Evolutionary conservation across 2,888 invertebrate species (phyloP), one percentile per base, ranked within the genome.

Genomic region (Eristalinus sepulchralis): DNA sequence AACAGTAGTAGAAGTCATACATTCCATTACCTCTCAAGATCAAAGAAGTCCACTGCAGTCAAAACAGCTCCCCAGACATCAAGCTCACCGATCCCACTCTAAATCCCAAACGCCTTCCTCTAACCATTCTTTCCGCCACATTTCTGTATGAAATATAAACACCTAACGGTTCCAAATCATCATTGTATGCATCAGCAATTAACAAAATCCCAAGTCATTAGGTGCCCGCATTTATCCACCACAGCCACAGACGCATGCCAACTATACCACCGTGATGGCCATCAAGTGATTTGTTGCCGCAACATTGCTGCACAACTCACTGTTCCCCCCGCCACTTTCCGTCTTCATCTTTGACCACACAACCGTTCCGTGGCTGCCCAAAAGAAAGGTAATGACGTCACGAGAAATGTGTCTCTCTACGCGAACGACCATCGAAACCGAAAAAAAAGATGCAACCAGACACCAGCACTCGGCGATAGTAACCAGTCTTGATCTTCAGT

Each of bases 381-480:
- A 80, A 84, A 77, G 81, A 81, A 81, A 85, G 62, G 63, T 68
- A 77, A 68, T 85, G 84, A 85, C 84, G 84, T 81, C 76, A 85
- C 22, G 34, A 22, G 11, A 66, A 76, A 81, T 68, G 81, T 85
- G 67, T 76, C 84, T 77, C 47, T 80, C 71, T 27, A 27, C 71
- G 75, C 81, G 80, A 80, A 80, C 75, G 80, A 84, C 66, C 76
- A 82, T 53, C 77, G 20, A 71, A 77, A 59, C 84, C 60, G 62
- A 81, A 77, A 70, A 27, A 81, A 81, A 81, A 81, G 75, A 81
- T 63, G 68, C 75, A 75, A 59, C 81, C 11, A 20, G 62, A 72
- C 57, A 22, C 66, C 78, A 85, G 13, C 72, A 73, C 73, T 59
- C 64, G 77, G 53, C 68, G 34, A 24, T 66, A 39, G 36, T 66